These are phyloP conservation scores for Atrina japonica DNA, from an alignment of 2,888 invertebrate species.

Conservation along the genomic window DNA sequence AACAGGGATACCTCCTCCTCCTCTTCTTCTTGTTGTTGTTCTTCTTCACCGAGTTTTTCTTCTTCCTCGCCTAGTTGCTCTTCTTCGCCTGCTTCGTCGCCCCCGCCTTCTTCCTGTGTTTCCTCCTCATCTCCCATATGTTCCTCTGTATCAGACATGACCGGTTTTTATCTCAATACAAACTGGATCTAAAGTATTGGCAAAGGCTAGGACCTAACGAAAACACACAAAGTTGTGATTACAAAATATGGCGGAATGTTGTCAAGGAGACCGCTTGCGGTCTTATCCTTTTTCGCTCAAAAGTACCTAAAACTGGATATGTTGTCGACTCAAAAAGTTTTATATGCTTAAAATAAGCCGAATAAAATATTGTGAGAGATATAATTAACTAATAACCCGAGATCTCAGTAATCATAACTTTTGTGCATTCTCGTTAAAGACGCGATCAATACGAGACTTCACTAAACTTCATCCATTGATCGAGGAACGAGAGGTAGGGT, in stretches of 20 bases:
- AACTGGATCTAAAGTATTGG: conserved; percentile 21
- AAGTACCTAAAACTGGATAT: no score
- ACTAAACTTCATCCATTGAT: no score
- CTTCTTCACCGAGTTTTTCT: conserved; percentile 59
- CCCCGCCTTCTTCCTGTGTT: conserved; percentile 61
- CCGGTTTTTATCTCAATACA: background rate
- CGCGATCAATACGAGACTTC: no score
- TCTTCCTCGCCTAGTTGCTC: conserved; percentile 59
- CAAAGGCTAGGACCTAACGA: conserved; percentile 16
- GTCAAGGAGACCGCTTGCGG: conserved; percentile 54
- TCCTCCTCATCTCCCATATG: conserved; percentile 52
- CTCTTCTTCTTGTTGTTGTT: conserved; percentile 60
- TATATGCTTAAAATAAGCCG: no score
- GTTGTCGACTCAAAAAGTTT: no score
- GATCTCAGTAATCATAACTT: no score
- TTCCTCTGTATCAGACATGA: conserved; percentile 47
- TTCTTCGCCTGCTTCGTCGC: conserved; percentile 57
- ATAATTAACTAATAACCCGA: no score
- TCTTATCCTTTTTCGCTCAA: background rate
- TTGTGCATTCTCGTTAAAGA: no score
- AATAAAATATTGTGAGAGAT: no score
- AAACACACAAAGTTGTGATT: conserved; percentile 52
- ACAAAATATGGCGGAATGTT: conserved; percentile 67
- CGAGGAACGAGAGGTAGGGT: no score
- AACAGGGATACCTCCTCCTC: conserved; percentile 55